Conservation (phyloP, 2,888 invertebrate genomes). For the Chironomus tentans region DNA sequence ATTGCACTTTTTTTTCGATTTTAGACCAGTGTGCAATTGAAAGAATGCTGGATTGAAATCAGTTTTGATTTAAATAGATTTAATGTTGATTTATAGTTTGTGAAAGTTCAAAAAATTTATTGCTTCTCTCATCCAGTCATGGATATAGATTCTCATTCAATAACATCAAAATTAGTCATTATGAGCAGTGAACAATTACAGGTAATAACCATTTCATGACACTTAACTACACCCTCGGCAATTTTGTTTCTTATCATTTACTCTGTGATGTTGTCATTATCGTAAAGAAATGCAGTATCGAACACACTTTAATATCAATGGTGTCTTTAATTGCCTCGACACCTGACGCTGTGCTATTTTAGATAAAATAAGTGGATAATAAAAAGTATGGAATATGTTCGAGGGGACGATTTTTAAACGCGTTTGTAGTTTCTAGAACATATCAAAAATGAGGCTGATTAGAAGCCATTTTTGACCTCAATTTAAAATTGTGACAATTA, state of each 20-base stretch:
- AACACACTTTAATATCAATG: constrained; percentile 46
- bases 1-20: no score
- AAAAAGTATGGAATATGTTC: no score
- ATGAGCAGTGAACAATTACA: constrained; percentile 37
- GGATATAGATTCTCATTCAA: no score
- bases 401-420: no score
- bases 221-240: constrained; percentile 38
- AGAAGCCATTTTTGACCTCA: no score
- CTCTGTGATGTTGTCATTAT: constrained; percentile 40
- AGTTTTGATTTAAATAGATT: constrained; percentile 49
- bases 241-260: constrained; percentile 41
- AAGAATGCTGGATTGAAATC: constrained; percentile 39
- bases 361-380: no score
- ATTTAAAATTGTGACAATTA: no score
- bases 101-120: constrained; percentile 47
- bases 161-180: constrained; percentile 32
- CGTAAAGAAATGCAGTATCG: constrained; percentile 46
- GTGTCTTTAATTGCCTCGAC: constrained; percentile 39
- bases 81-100: constrained; percentile 52
- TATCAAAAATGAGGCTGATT: no score
- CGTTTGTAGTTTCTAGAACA: no score
- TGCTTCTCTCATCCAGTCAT: constrained; percentile 58
- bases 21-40: no score
- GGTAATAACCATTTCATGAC: constrained; percentile 41
- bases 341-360: constrained; percentile 28